Percentiles rank a stretch among this genome's conserved stretches.
Evolutionary conservation across 64 coral and sea anemone genomes (phyloP).

Genomic region (Anthopleura sola): DNA sequence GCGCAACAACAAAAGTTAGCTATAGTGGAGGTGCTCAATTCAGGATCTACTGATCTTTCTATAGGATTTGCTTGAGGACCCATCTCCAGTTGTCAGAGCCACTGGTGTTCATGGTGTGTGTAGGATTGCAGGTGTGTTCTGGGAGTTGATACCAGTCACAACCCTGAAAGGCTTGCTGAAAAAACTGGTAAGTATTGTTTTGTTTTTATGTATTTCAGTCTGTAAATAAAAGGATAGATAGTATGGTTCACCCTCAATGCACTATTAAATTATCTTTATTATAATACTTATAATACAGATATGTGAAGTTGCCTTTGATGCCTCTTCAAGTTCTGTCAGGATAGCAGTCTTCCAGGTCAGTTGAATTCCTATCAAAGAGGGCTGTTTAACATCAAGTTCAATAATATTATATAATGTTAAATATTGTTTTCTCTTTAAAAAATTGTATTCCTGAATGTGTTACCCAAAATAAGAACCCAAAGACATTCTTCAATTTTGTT

Average conservation of each 20-base stretch:
- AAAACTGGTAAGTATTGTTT: conserved; percentile 66
- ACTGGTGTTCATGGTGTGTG: conserved; percentile 91
- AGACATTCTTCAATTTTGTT: no score
- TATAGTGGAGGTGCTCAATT: background rate
- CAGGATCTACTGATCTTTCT: background rate
- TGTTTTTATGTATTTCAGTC: background rate
- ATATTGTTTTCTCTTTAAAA: no score
- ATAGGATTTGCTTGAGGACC: conserved; percentile 77
- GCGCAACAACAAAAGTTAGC: no score
- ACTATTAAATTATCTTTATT: background rate
- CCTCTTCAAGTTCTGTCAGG: conserved; percentile 82
- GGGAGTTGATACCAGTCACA: conserved; percentile 89
- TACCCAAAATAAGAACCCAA: no score
- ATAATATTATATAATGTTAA: no score
- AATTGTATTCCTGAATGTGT: no score
- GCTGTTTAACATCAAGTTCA: no score
- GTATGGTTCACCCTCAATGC: background rate
- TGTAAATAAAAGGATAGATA: background rate
- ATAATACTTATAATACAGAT: background rate
- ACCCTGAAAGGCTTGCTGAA: conserved; percentile 74
- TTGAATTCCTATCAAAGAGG: background rate
- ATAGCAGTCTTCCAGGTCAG: conserved; percentile 91
- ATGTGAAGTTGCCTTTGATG: conserved; percentile 72
- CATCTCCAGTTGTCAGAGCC: conserved; percentile 80
- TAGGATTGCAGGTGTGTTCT: conserved; percentile 83